Percentiles rank a stretch among this genome's conserved stretches.
Evolutionary conservation across 2,888 invertebrate genomes (phyloP).

Genomic region (Pristionchus entomophagus): DNA sequence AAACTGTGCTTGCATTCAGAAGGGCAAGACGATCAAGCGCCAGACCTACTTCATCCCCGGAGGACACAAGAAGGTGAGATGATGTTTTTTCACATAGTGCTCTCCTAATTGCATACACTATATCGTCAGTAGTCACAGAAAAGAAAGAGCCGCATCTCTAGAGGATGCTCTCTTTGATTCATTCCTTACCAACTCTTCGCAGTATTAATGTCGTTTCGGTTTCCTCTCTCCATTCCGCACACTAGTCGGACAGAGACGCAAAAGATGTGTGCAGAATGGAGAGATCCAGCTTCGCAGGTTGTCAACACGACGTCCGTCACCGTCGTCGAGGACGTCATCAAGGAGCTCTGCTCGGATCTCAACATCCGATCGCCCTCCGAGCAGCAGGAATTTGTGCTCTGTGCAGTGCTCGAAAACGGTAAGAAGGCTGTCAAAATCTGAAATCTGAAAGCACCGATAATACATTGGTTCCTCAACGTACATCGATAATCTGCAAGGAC

Average conservation of each 20-base stretch:
- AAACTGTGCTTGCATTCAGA: slow-evolving; percentile 76
- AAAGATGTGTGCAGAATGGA: no score
- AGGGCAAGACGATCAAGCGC: slow-evolving; percentile 85
- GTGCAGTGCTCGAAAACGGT: slow-evolving; percentile 96
- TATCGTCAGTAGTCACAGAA: no score
- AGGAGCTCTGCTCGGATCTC: slow-evolving; percentile 68
- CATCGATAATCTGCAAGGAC: no score
- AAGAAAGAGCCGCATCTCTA: no score
- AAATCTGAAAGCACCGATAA: background rate
- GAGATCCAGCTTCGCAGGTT: background rate
- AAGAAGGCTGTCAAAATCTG: background rate
- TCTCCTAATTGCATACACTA: no score
- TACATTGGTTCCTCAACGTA: background rate
- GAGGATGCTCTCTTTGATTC: background rate
- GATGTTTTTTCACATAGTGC: no score
- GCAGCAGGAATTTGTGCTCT: slow-evolving; percentile 96
- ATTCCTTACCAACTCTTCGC: background rate
- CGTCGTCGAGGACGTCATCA: slow-evolving; percentile 79
- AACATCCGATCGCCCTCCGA: slow-evolving; percentile 80
- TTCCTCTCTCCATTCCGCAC: no score
- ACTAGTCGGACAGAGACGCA: no score
- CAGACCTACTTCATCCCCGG: slow-evolving; percentile 94
- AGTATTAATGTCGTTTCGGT: no score
- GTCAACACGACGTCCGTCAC: slow-evolving; percentile 95
- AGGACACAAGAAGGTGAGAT: slow-evolving; percentile 86